Percentiles rank a stretch among this genome's conserved stretches.
phyloP scores from a whole-genome alignment of 2,113 vertebrate genomes.

The Solea solea region DNA sequence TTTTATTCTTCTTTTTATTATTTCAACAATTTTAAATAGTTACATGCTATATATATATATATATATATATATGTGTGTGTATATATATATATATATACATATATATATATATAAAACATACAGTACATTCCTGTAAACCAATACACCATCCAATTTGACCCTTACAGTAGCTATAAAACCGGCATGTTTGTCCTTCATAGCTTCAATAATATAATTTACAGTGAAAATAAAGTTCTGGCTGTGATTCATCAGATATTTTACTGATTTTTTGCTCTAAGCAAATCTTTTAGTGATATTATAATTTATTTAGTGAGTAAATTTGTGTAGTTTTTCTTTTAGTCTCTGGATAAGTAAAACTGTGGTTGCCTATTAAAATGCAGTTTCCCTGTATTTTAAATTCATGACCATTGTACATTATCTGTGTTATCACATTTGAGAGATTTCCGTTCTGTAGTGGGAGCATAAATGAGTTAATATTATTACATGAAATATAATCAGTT shows the following conservation, averaged over 20 bases:
- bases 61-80: too few relatives aligned
- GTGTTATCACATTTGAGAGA: not conserved
- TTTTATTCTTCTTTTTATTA: too few relatives aligned
- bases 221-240: too few relatives aligned
- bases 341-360: not conserved
- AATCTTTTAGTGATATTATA: too few relatives aligned
- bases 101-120: constrained; percentile 11
- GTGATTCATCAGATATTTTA: too few relatives aligned
- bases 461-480: not conserved
- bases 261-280: too few relatives aligned
- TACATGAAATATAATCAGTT: too few relatives aligned
- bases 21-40: too few relatives aligned
- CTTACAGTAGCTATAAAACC: not conserved
- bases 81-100: not conserved
- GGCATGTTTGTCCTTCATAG: not conserved
- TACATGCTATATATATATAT: too few relatives aligned
- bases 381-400: not conserved
- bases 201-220: too few relatives aligned
- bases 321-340: not conserved
- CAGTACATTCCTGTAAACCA: constrained; percentile 27
- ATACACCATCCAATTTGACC: not conserved
- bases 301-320: too few relatives aligned
- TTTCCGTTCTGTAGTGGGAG: not conserved
- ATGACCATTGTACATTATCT: not conserved
- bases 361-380: not conserved